Evolutionary conservation across 2,797 vertebrate species (phyloP), one percentile per base, ranked within the genome.

Genomic region (Spinus pinus): DNA sequence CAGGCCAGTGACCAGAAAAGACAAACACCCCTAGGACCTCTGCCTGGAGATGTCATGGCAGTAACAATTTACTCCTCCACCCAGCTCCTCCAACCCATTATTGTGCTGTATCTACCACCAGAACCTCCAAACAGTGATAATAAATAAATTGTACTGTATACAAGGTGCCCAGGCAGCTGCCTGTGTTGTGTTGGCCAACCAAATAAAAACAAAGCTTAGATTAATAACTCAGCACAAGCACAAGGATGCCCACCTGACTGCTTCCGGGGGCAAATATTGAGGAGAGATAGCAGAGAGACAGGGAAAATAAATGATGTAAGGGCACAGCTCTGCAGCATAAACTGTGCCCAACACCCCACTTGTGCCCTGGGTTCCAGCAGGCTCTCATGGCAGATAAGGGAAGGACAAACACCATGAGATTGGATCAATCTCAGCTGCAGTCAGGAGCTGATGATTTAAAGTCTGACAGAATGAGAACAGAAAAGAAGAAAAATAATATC

Each of bases 1-100:
- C 58, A 90, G 62, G 20, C 31, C 62, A 80, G 39, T 31, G 54
- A 79, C 85, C 90, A 94, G 66, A 57, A 54, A 72, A 83, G 44
- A 27, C 21, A 83, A 79, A 39, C 20, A 41, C 13, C 31, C 46
- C 41, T 37, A 57, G 39, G 11, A 66, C 54, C 50, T 88, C 66
- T 54, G 5, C 27, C 31, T 77, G 56, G 67, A 87, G 51, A 64
- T 18, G 25, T 46, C 12, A 16, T 8, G 30, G 24, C 58, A 67
- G 35, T 13, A 64, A 37, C 30, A 75, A 60, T 0, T 1, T 7
- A 7, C 6, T 73, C 17, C 60, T 49, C 17, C 12, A 64, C 6
- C 20, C 51, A 62, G 8, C 8, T 86, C 22, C 31, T 83, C 61
- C 2, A 1, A 27, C 17, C 19, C 9, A 10, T 16, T 20, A 33